Evolutionary conservation across 2,888 invertebrate species (phyloP).

Genomic region (Pyrocoelia pectoralis): DNA sequence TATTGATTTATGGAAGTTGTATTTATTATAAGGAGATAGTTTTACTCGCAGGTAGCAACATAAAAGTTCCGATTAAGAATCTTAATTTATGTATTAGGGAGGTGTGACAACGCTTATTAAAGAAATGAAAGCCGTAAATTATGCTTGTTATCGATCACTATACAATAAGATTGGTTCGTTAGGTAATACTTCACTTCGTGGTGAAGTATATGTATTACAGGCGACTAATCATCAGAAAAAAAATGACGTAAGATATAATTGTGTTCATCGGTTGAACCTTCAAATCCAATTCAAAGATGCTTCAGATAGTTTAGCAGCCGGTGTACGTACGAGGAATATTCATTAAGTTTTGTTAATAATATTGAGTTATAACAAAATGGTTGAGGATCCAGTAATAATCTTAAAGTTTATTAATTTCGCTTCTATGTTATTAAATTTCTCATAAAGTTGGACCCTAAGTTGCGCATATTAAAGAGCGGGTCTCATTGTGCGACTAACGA

Average conservation of each 20-base stretch:
- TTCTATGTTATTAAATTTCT: conserved; percentile 52
- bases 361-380: conserved; percentile 22
- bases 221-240: too few species aligned
- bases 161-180: conserved; percentile 1
- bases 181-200: not conserved
- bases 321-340: conserved; percentile 25
- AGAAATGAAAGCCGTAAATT: conserved; percentile 8
- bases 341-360: conserved; percentile 21
- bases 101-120: conserved; percentile 9
- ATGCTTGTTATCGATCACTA: conserved; percentile 6
- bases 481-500: conserved; percentile 47
- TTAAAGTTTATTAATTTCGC: conserved; percentile 39
- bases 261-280: too few species aligned
- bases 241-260: too few species aligned
- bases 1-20: conserved; percentile 11
- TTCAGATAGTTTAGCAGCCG: not conserved
- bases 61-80: conserved; percentile 9
- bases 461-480: conserved; percentile 48
- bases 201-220: too few species aligned
- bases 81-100: conserved; percentile 9
- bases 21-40: conserved; percentile 9
- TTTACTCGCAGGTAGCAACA: conserved; percentile 6
- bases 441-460: conserved; percentile 48
- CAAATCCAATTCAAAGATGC: too few species aligned
- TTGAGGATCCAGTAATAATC: conserved; percentile 27